Conservation (phyloP, 2,113 vertebrate species). For the Naja naja region DNA sequence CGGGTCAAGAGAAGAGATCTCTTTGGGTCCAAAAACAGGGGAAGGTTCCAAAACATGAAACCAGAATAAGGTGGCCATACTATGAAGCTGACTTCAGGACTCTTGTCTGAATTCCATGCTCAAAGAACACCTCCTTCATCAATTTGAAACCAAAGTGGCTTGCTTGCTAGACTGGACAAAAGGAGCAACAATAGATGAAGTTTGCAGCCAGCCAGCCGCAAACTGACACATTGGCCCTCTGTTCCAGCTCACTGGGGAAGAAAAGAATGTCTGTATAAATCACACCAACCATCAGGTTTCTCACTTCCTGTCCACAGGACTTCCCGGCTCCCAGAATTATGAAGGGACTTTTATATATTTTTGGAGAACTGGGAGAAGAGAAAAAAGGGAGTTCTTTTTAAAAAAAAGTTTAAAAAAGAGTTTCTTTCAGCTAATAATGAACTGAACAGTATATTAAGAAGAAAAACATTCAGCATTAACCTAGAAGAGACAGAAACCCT, state of each 20-base stretch:
- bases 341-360: slow-evolving; percentile 55
- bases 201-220: background rate
- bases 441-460: slow-evolving; percentile 72
- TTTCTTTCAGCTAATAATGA: slow-evolving; percentile 71
- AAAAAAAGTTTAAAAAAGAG: slow-evolving; percentile 53
- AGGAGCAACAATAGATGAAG: background rate
- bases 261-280: slow-evolving; percentile 67
- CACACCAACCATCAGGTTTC: slow-evolving; percentile 50
- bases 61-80: background rate
- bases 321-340: slow-evolving; percentile 54
- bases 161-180: background rate
- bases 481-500: slow-evolving; percentile 72
- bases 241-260: slow-evolving; percentile 32
- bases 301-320: slow-evolving; percentile 57
- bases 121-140: background rate
- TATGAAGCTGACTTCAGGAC: background rate
- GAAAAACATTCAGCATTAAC: slow-evolving; percentile 61
- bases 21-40: background rate
- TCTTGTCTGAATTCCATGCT: background rate
- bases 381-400: background rate
- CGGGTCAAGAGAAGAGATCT: background rate
- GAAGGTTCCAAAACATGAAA: fast-evolving
- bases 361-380: slow-evolving; percentile 42
- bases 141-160: background rate
- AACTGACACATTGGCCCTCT: fast-evolving